Base-by-base conservation (phyloP, 1,140 invertebrate genomes). In the Pomacea maculata region DNA sequence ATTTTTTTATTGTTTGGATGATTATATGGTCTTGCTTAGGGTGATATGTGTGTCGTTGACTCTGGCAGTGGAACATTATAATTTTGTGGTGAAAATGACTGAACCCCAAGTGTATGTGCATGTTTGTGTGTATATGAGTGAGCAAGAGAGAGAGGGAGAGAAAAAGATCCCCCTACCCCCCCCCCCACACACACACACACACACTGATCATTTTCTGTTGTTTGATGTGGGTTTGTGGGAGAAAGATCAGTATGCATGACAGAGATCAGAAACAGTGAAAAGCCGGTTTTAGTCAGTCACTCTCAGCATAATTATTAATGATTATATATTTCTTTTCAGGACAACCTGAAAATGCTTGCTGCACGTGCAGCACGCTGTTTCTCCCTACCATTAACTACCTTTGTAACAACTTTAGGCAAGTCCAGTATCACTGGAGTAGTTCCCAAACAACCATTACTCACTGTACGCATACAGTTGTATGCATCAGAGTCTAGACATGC, bases 331-430 rank as follows among this genome's bases (percentile, higher is more conserved):
- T 29, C 17, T 75, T 15, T n/a, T 25, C 54, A 75, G 64, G 25
- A 15, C 9, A 55, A 52, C 25, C 6, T 63, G 54, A 85, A 70
- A 19, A 88, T 88, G 87, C 67, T 87, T 77, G 81, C 83, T 21
- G 75, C 85, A 45, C 34, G 83, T n/a, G 80, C 83, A n/a, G 74
- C 74, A 0, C 75, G 75, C 9, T 78, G 80, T 72, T 75, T 79
- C 19, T 55, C 83, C 52, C 64, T 88, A 15, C 87, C 88, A 4
- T 14, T 89, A 21, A 88, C 86, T 67, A 81, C 86, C 21, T 87
- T 88, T 85, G 87, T 89, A n/a, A 78, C 84, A 17, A 81, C 82
- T 5, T 45, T 89, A 4, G 74, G 83, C 15, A 82, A 82, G 25
- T 82, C 83, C 15, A 54, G 78, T 15, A n/a, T 83, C n/a, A 65